Evolutionary conservation across 2,113 vertebrate species (phyloP).

Genomic region (Cynoglossus semilaevis): DNA sequence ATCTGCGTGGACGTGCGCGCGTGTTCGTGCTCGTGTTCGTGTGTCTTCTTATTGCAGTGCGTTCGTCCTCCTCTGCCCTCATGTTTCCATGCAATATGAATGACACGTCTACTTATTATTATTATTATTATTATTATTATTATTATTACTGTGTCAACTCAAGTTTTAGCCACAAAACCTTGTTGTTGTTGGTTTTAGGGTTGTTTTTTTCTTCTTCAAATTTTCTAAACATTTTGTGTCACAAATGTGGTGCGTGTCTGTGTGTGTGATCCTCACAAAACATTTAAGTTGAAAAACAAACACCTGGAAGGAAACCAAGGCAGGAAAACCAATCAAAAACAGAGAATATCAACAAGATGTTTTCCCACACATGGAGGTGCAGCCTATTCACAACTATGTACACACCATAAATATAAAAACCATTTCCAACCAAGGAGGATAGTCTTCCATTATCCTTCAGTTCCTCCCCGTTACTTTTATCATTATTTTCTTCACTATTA

Average conservation of each 20-base stretch:
- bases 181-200: not conserved
- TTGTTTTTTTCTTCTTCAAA: too few species aligned
- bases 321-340: not conserved
- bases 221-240: too few species aligned
- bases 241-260: not conserved
- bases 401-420: constrained; percentile 83
- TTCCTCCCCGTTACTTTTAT: constrained; percentile 12
- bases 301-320: constrained; percentile 56
- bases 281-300: constrained; percentile 18
- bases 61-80: constrained; percentile 32
- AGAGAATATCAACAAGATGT: constrained; percentile 54
- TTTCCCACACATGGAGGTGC: constrained; percentile 70
- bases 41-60: constrained; percentile 80
- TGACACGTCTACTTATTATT: too few species aligned
- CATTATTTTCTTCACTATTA: not conserved
- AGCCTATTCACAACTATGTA: constrained; percentile 81
- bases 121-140: too few species aligned
- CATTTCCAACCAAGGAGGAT: constrained; percentile 70
- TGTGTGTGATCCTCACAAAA: not conserved
- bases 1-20: constrained; percentile 54
- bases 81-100: not conserved
- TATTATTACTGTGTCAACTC: too few species aligned
- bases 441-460: constrained; percentile 52
- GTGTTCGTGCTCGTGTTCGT: constrained; percentile 41
- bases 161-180: constrained; percentile 1